Evolutionary conservation across 1,140 invertebrate genomes (phyloP).

Genomic region (Drosophila miranda): DNA sequence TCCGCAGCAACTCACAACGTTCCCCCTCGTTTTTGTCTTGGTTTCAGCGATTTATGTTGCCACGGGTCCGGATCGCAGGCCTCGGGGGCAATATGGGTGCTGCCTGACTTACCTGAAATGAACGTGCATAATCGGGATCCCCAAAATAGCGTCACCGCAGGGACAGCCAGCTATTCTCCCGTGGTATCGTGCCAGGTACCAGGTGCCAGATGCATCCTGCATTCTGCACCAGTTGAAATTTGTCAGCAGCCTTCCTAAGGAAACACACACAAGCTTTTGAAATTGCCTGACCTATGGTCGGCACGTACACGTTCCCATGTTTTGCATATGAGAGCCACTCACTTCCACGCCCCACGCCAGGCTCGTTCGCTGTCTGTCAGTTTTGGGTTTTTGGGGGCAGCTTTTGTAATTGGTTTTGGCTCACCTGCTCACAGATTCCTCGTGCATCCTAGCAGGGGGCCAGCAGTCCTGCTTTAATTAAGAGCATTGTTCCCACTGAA

Average conservation of each 20-base stretch:
- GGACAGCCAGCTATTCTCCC: too few species aligned
- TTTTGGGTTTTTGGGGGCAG: constrained; percentile 58
- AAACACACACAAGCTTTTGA: constrained; percentile 47
- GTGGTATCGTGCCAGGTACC: constrained; percentile 13
- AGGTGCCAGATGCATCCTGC: constrained; percentile 24
- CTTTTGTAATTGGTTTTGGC: constrained; percentile 63
- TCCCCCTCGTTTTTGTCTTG: constrained; percentile 31
- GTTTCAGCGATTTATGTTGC: constrained; percentile 38
- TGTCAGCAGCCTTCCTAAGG: constrained; percentile 1
- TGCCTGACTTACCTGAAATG: constrained; percentile 11
- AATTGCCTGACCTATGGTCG: constrained; percentile 68
- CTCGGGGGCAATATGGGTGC: background rate
- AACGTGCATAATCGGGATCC: constrained; percentile 8
- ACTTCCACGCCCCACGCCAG: constrained; percentile 6
- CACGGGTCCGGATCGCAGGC: too few species aligned
- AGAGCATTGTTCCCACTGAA: constrained; percentile 26
- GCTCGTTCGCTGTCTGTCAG: constrained; percentile 9
- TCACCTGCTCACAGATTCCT: constrained; percentile 20
- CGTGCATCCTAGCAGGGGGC: background rate
- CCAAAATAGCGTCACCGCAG: background rate
- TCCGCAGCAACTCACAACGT: too few species aligned
- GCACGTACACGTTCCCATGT: constrained; percentile 64
- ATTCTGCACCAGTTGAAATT: background rate
- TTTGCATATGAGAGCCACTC: constrained; percentile 54
- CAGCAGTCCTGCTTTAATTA: constrained; percentile 49